Evolutionary conservation across 2,113 vertebrate species (phyloP).

Genomic region (Neotragus pygmaeus): DNA sequence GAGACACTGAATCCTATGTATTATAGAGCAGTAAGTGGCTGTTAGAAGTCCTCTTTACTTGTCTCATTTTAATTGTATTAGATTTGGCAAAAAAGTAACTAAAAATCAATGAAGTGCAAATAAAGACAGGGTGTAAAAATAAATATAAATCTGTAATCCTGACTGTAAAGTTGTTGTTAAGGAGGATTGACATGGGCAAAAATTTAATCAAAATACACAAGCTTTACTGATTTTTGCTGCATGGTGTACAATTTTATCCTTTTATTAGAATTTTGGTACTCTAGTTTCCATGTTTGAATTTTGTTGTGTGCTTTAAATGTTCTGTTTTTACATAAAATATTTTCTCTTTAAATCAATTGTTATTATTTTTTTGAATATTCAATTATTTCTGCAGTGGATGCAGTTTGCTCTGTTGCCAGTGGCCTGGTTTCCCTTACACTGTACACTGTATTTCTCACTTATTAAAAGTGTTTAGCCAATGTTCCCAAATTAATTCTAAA

Average conservation of each 20-base stretch:
- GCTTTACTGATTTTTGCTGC: neutral
- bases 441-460: neutral
- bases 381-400: neutral
- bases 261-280: neutral
- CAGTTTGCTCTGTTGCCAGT: neutral
- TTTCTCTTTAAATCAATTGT: neutral
- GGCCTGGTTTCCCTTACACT: neutral
- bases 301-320: neutral
- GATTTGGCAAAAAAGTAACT: neutral
- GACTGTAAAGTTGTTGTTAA: neutral
- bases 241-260: neutral
- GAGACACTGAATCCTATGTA: neutral
- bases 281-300: neutral
- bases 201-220: neutral
- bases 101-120: neutral
- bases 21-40: neutral
- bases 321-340: neutral
- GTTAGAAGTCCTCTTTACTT: neutral
- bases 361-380: neutral
- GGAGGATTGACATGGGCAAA: neutral
- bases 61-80: neutral
- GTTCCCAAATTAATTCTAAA: neutral
- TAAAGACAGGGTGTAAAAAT: neutral
- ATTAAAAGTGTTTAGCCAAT: neutral
- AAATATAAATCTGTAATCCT: neutral